A percentile compares a stretch with the other conserved stretches of the same genome.
phyloP scores from a whole-genome alignment of 2,888 invertebrate species.

The Caenorhabditis plicata region DNA sequence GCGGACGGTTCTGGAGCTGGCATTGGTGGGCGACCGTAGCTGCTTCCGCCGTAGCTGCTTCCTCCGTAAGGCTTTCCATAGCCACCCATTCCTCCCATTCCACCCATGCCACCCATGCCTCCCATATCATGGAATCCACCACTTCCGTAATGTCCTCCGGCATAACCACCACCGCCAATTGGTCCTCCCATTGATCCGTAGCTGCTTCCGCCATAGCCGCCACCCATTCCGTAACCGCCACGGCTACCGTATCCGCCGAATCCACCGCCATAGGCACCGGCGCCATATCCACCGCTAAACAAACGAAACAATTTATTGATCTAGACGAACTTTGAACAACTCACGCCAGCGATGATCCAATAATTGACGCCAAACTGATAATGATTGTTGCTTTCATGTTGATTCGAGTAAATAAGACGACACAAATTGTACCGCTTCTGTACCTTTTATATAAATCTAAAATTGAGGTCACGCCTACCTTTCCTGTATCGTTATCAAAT shows the following conservation, averaged over 20 bases:
- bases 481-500: too few species aligned
- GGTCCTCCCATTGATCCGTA: neutral
- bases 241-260: constrained; percentile 1
- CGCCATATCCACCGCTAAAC: constrained; percentile 33
- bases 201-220: constrained; percentile 17
- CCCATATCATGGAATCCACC: constrained; percentile 9
- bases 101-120: neutral
- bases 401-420: constrained; percentile 10
- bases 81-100: constrained; percentile 9
- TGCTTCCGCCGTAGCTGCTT: constrained; percentile 9
- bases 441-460: constrained; percentile 10
- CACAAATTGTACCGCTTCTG: neutral
- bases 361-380: constrained; percentile 14
- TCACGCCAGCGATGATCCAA: constrained; percentile 18
- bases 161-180: constrained; percentile 16
- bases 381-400: constrained; percentile 21
- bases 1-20: constrained; percentile 16
- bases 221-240: constrained; percentile 21
- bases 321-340: neutral
- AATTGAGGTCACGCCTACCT: too few species aligned
- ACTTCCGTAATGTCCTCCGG: constrained; percentile 2
- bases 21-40: constrained; percentile 6
- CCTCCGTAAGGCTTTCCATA: constrained; percentile 18
- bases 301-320: neutral
- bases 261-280: constrained; percentile 14